Evolutionary conservation across 2,797 vertebrate species (phyloP).

Genomic region (Dipus sagitta): DNA sequence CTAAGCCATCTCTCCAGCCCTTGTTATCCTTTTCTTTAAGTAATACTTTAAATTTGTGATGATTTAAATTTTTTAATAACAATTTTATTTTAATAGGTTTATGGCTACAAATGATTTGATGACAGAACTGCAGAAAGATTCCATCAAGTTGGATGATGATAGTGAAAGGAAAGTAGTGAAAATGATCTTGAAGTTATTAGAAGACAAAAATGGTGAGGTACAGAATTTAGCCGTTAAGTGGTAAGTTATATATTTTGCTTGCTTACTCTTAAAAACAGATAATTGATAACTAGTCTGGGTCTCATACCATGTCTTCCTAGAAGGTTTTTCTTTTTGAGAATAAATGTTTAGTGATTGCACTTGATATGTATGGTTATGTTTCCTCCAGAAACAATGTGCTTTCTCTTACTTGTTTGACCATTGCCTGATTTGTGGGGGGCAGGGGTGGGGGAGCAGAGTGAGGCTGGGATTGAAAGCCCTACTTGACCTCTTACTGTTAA

Average conservation of each 20-base stretch:
- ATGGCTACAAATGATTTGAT: conserved; percentile 99
- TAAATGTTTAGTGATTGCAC: conserved; percentile 32
- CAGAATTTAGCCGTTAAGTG: conserved; percentile 99
- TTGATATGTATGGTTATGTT: background rate
- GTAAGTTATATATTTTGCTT: conserved; percentile 86
- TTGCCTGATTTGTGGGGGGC: background rate
- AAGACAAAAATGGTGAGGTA: conserved; percentile 99
- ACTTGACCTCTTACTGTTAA: background rate
- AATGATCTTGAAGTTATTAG: conserved; percentile 99
- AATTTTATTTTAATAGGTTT: conserved; percentile 90
- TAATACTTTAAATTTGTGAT: conserved; percentile 39
- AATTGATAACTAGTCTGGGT: background rate
- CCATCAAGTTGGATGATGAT: conserved; percentile 99
- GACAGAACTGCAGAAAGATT: conserved; percentile 99
- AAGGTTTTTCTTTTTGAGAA: background rate
- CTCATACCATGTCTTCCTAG: background rate
- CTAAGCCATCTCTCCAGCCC: too few relatives aligned
- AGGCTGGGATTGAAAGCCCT: conserved; percentile 6
- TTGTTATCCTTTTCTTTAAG: background rate
- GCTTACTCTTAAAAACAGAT: background rate
- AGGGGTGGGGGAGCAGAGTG: too few relatives aligned
- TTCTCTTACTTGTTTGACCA: background rate
- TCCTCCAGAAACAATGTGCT: background rate
- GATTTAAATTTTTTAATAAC: background rate
- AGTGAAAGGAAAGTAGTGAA: conserved; percentile 99